A percentile compares a stretch with the other conserved stretches of the same genome.
phyloP scores from a whole-genome alignment of 2,113 vertebrate genomes.

The Phyllostomus discolor region DNA sequence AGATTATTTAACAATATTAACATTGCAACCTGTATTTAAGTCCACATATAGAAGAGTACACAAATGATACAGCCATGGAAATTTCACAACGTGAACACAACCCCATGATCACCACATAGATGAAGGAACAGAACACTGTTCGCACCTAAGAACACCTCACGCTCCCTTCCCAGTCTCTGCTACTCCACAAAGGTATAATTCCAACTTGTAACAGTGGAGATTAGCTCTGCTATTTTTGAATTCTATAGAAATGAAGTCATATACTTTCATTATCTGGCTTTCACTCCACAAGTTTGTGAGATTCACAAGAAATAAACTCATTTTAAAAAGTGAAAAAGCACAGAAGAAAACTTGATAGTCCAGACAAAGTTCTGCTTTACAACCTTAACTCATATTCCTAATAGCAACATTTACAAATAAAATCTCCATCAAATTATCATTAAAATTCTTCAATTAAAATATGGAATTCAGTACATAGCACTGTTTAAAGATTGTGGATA shows the following conservation, averaged over 20 bases:
- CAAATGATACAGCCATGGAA: neutral
- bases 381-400: constrained; percentile 21
- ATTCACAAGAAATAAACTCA: constrained; percentile 35
- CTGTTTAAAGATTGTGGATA: neutral
- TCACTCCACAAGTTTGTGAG: neutral
- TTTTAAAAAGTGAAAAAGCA: constrained; percentile 21
- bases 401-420: constrained; percentile 47
- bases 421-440: constrained; percentile 43
- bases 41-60: neutral
- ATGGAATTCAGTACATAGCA: neutral
- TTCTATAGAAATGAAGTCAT: neutral
- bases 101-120: neutral
- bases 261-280: neutral
- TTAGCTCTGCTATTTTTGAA: neutral
- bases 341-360: neutral
- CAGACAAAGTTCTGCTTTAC: constrained; percentile 31
- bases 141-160: neutral
- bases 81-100: neutral
- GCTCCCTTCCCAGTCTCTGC: neutral
- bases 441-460: constrained; percentile 49
- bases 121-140: neutral
- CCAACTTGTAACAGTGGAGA: neutral
- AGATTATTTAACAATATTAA: neutral
- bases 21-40: constrained; percentile 16
- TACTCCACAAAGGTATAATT: neutral